Conservation (phyloP, 2,888 invertebrate genomes). For the Ormyrus labotus region DNA sequence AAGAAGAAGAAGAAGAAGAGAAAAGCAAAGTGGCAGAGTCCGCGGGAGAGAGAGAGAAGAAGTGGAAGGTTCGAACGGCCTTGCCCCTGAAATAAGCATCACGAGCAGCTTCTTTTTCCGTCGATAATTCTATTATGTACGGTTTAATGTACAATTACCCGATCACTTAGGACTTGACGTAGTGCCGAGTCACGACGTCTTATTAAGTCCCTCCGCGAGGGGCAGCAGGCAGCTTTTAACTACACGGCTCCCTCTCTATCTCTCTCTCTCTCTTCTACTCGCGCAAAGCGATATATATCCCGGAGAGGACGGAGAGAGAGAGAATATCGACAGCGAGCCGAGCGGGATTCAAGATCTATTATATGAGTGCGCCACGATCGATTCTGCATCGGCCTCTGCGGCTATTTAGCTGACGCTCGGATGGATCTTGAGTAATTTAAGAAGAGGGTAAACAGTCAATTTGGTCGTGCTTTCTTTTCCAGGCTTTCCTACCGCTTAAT, state of each 20-base stretch:
- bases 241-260: conserved; percentile 12
- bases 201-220: conserved; percentile 71
- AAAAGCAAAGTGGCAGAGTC: neutral
- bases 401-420: conserved; percentile 6
- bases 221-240: conserved; percentile 53
- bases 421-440: neutral
- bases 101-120: conserved; percentile 47
- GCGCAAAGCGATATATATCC: neutral
- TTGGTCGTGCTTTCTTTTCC: conserved; percentile 2
- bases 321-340: neutral
- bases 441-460: neutral
- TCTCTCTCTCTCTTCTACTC: conserved; percentile 14
- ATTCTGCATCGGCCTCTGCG: neutral
- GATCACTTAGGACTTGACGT: conserved; percentile 75
- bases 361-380: conserved; percentile 23
- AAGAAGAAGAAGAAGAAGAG: neutral
- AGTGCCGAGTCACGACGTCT: conserved; percentile 75
- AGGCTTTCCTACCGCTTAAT: too few relatives aligned
- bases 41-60: neutral
- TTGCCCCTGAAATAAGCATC: conserved; percentile 50
- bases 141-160: conserved; percentile 76
- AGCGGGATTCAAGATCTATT: conserved; percentile 24
- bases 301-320: neutral
- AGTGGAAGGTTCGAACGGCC: conserved; percentile 1
- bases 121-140: conserved; percentile 75